Evolutionary conservation across 2,113 vertebrate species (phyloP), one percentile per base, ranked within the genome.

Genomic region (Oplegnathus fasciatus): DNA sequence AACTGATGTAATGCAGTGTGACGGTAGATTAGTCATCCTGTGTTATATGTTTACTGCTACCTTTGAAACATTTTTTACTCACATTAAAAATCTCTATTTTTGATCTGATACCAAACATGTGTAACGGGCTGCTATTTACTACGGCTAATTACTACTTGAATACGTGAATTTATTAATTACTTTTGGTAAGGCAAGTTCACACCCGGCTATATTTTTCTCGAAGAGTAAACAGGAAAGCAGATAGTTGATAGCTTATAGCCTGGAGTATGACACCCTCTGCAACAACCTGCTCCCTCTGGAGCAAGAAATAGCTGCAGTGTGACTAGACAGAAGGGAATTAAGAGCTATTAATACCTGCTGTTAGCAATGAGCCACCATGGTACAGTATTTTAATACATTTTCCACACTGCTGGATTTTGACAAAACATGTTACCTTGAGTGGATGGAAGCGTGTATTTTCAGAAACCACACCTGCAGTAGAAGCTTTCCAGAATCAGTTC

Each of bases 291-390:
- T 71, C 57, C 75, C 50, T 54, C 60, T 24, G 70, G 70, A 81
- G 57, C 8, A 60, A 70, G 26, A 65, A 70, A 60, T 44, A 65
- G 44, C 42, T 20, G 30, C 14, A 46, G 34, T 46, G 32, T 57
- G 54, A 77, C 22, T 20, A 52, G 57, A 80, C 44, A 18, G 58
- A 62, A 37, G 44, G 72, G 62, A 48, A 73, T 78, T 55, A 58
- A n/a, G 64, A 69, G 42, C 62, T 68, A 75, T 78, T 82, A 85
- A 85, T 82, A 82, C 82, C 82, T 58, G 60, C 77, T 80, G 81
- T 72, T 72, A 84, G 70, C 68, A 70, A 37, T 32, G 28, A 85
- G 54, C 34, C 75, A 44, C 58, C 42, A 61, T 17, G 4, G 37
- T 9, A 22, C n/a, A 54, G 4, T 57, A 22, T 46, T 64, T 62